These are phyloP conservation scores for Agonopterix alstromeriana DNA, from an alignment of 2,888 invertebrate species.

Conservation along the genomic window DNA sequence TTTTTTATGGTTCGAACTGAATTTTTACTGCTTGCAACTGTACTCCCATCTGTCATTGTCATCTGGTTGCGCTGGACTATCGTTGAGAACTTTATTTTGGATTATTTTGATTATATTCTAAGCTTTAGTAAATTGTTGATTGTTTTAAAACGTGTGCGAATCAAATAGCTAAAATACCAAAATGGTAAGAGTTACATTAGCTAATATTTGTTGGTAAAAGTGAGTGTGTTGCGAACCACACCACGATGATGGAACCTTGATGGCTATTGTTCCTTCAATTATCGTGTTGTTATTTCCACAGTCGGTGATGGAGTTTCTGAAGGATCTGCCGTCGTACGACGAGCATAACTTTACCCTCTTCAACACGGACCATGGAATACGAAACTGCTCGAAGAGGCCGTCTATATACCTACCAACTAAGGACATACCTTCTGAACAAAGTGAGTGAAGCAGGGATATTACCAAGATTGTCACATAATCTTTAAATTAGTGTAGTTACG, in stretches of 20 bases:
- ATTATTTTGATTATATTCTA: conserved; percentile 35
- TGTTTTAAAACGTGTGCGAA: conserved; percentile 17
- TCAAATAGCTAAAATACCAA: conserved; percentile 27
- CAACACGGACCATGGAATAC: conserved; percentile 89
- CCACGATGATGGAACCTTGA: conserved; percentile 31
- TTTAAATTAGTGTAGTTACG: too few species aligned
- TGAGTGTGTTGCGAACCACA: conserved; percentile 25
- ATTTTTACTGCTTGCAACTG: too few species aligned
- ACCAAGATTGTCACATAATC: too few species aligned
- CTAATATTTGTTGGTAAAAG: conserved; percentile 12
- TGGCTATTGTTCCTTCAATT: conserved; percentile 18
- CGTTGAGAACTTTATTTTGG: conserved; percentile 40
- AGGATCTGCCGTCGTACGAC: conserved; percentile 93
- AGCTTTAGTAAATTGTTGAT: conserved; percentile 25
- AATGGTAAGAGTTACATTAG: conserved; percentile 39
- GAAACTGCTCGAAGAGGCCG: conserved; percentile 89
- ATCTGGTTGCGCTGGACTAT: conserved; percentile 41
- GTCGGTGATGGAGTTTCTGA: conserved; percentile 93
- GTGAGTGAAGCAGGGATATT: conserved; percentile 64
- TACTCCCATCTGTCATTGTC: conserved; percentile 25
- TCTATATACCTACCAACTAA: conserved; percentile 95
- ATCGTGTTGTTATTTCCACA: conserved; percentile 54
- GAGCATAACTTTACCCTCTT: conserved; percentile 94
- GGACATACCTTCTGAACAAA: conserved; percentile 95
- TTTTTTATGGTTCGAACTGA: too few species aligned